Evolutionary conservation across 2,888 invertebrate genomes (phyloP).

Genomic region (Perizoma flavofasciatum): DNA sequence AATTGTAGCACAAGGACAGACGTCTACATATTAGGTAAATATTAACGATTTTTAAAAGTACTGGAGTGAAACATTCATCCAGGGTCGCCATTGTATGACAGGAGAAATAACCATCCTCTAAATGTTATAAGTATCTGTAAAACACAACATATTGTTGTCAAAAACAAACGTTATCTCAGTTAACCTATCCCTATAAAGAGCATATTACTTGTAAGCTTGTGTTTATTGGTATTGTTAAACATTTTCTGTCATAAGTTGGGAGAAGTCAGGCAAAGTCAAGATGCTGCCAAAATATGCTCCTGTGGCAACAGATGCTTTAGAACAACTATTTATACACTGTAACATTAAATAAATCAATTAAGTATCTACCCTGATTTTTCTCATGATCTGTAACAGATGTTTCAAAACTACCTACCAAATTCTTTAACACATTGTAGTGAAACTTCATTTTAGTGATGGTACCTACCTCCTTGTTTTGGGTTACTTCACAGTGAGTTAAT

Average conservation of each 20-base stretch:
- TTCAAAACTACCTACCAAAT: conserved; percentile 18
- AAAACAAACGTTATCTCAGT: conserved; percentile 50
- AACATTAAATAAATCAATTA: neutral
- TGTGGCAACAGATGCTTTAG: conserved; percentile 23
- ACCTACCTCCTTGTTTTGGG: conserved; percentile 43
- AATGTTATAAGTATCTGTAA: conserved; percentile 44
- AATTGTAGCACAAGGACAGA: conserved; percentile 76
- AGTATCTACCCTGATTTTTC: conserved; percentile 22
- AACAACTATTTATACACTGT: conserved; percentile 15
- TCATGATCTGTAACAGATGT: conserved; percentile 14
- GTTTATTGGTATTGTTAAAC: conserved; percentile 19
- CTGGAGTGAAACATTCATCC: conserved; percentile 57
- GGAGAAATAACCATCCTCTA: conserved; percentile 51
- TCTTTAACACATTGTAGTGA: neutral
- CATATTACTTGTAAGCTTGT: conserved; percentile 35
- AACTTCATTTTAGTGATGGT: conserved; percentile 17
- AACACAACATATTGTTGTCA: conserved; percentile 50
- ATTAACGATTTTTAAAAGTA: conserved; percentile 53
- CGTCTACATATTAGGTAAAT: conserved; percentile 79
- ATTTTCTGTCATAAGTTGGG: conserved; percentile 38
- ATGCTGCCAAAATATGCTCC: conserved; percentile 32
- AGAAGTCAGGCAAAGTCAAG: conserved; percentile 34
- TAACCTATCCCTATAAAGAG: conserved; percentile 37
- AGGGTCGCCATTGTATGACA: conserved; percentile 83
- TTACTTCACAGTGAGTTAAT: conserved; percentile 52